A percentile compares a stretch with the other conserved stretches of the same genome.
phyloP scores from a whole-genome alignment of 2,888 invertebrate species.

The Antitype chi region DNA sequence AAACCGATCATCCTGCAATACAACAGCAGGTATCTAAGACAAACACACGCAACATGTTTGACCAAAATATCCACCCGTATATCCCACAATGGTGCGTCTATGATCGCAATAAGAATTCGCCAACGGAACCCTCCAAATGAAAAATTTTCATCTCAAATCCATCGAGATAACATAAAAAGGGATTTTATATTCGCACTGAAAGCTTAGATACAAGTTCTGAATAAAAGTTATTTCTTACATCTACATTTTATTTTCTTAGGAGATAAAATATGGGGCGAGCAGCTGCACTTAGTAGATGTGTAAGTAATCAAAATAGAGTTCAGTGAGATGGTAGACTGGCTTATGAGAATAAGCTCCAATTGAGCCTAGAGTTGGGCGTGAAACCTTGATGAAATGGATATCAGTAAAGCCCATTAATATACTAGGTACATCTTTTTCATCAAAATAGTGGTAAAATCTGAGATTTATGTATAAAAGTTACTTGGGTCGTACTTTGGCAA shows the following conservation, averaged over 20 bases:
- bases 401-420: not conserved
- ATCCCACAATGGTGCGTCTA: slow-evolving; percentile 58
- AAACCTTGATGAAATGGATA: not conserved
- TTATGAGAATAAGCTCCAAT: slow-evolving; percentile 1
- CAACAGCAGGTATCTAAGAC: not conserved
- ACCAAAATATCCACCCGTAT: slow-evolving; percentile 46
- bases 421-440: not conserved
- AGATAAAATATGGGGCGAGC: slow-evolving; percentile 44
- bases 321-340: not conserved
- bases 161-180: slow-evolving; percentile 56
- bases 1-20: not conserved
- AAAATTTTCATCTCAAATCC: slow-evolving; percentile 67
- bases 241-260: slow-evolving; percentile 42
- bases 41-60: not conserved
- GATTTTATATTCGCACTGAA: slow-evolving; percentile 51
- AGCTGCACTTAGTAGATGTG: slow-evolving; percentile 33
- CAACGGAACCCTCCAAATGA: slow-evolving; percentile 71
- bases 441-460: not conserved
- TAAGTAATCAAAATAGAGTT: slow-evolving; percentile 26
- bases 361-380: not conserved
- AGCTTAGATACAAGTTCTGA: slow-evolving; percentile 44
- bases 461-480: not conserved
- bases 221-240: slow-evolving; percentile 50
- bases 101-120: slow-evolving; percentile 73
- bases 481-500: not conserved